Base-by-base conservation (phyloP, 1,140 invertebrate species). In the Drosophila pseudoananassae region DNA sequence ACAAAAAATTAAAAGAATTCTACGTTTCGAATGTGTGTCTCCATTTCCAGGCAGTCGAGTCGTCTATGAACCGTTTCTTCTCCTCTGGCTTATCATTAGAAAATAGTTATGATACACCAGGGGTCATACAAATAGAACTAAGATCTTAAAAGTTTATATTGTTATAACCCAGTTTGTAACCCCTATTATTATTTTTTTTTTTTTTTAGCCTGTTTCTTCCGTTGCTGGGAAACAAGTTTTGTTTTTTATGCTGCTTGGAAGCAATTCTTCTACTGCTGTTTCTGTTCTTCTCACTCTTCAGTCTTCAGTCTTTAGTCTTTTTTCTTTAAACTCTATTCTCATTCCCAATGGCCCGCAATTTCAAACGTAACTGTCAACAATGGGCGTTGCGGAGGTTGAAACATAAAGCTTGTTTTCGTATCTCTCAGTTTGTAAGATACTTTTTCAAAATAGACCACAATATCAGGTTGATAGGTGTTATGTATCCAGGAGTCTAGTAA, bases 221-320 rank as follows among this genome's bases (percentile, higher is more conserved):
- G 76, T 85, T 81, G 71, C 36, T 61, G 68, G 45, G 60, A 75
- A 82, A 81, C 78, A 45, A 87, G 78, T 87, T 84, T 84, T 27
- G 33, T 12, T 51, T 2, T 43, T 29, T 25, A 25, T 25, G 52
- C 59, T 49, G 60, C 33, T 43, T 45, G 43, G 43, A 20, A 75
- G 52, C 53, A 49, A 60, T 70, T 66, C 64, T 71, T 53, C 23
- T 72, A 58, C 54, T 49, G 61, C 66, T 82, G 50, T 52, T 46
- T 66, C 53, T 57, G 33, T 10, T 46, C 43, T 50, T 50, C 14
- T 46, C 49, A 46, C 49, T 70, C 36, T 65, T 9, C 40, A 36
- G 10, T 56, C 52, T 40, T 27, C 20, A 8, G 56, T 6, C 33
- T 9, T 15, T 23, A 10, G 5, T 20, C 7, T 46, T 15, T 45